Percentiles rank a stretch among this genome's conserved stretches.
Conservation (phyloP, 2,113 vertebrate species). For the Bambusicola thoracicus region DNA sequence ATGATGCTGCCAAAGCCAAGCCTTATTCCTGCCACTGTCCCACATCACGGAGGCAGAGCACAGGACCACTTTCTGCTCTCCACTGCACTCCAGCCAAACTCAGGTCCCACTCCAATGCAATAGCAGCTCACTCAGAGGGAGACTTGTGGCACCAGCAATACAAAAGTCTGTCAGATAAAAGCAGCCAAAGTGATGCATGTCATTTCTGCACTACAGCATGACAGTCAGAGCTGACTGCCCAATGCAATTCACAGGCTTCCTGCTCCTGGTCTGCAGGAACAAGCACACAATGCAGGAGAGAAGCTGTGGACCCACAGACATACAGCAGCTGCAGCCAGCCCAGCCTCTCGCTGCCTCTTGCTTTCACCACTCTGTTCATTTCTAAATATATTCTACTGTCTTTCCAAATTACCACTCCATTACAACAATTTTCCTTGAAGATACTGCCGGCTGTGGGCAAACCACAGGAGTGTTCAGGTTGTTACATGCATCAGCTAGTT, state of each 20-base stretch:
- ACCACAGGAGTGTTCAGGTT: background rate
- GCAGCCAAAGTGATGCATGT: background rate
- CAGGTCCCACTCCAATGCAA: rapidly evolving
- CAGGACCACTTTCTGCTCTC: background rate
- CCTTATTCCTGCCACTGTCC: background rate
- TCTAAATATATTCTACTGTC: background rate
- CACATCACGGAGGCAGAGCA: background rate
- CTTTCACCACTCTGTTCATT: background rate
- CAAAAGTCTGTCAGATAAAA: background rate
- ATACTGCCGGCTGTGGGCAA: background rate
- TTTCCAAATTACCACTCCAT: background rate
- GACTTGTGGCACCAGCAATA: background rate
- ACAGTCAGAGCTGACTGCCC: background rate
- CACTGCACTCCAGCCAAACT: background rate
- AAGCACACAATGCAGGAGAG: background rate
- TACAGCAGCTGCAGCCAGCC: background rate
- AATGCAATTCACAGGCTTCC: background rate
- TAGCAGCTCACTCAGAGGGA: background rate
- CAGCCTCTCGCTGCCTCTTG: background rate
- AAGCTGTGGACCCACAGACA: background rate
- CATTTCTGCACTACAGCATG: background rate
- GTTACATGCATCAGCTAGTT: background rate
- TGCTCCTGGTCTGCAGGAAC: background rate
- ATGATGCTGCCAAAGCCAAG: background rate
- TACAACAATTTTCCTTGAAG: background rate